phyloP scores from a whole-genome alignment of 2,797 vertebrate genomes.

The Cyclura pinguis region DNA sequence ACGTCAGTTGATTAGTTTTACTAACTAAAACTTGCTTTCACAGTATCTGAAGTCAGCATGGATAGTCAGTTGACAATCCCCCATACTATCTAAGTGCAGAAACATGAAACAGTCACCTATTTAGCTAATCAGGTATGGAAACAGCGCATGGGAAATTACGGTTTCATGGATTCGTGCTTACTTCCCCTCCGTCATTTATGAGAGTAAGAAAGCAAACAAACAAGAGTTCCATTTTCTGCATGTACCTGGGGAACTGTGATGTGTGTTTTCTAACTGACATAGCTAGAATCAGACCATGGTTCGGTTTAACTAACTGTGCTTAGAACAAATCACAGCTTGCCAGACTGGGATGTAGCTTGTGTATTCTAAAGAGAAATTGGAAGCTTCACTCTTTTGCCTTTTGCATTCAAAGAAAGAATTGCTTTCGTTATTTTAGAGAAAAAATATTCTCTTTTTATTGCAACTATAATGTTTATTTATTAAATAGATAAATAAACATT shows the following conservation, averaged over 20 bases:
- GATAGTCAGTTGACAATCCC: neutral
- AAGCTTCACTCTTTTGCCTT: neutral
- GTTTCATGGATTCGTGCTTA: neutral
- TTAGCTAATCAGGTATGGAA: neutral
- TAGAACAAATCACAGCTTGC: neutral
- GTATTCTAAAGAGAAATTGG: neutral
- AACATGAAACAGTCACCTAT: neutral
- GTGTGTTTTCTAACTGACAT: neutral
- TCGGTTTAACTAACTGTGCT: neutral
- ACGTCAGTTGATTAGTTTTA: neutral
- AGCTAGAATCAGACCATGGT: neutral
- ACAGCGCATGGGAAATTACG: neutral
- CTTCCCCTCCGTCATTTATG: neutral
- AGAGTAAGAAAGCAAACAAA: neutral
- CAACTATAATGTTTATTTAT: too few species aligned
- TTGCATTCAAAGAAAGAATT: neutral
- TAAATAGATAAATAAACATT: too few species aligned
- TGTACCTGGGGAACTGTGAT: neutral
- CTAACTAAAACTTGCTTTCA: neutral
- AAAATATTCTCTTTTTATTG: neutral
- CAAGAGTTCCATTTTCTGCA: neutral
- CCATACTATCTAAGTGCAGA: neutral
- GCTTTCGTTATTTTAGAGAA: too few species aligned
- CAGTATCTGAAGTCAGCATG: neutral
- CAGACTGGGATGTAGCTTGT: neutral